Conservation (phyloP, 2,888 invertebrate genomes). For the Drosophila paramelanica region DNA sequence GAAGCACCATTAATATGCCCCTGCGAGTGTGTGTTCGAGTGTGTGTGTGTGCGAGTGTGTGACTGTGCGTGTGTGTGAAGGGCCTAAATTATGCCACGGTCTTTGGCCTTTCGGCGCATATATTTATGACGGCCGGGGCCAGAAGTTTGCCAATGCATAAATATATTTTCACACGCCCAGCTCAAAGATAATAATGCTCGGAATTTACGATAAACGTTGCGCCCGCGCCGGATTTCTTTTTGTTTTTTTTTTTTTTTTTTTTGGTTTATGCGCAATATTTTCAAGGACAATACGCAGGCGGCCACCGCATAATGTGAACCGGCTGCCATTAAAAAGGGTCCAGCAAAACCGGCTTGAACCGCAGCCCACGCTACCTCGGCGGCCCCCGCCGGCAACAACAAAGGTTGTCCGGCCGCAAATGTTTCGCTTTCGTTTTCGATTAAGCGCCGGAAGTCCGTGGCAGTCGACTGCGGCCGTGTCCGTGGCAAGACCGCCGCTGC, state of each 20-base stretch:
- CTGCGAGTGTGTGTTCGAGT: slow-evolving; percentile 1
- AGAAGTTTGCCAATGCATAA: slow-evolving; percentile 69
- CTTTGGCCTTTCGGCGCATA: slow-evolving; percentile 46
- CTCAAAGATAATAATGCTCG: slow-evolving; percentile 74
- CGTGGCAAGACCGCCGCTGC: slow-evolving; percentile 13
- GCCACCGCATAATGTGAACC: slow-evolving; percentile 70
- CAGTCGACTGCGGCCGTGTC: slow-evolving; percentile 36
- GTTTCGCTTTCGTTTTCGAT: slow-evolving; percentile 76
- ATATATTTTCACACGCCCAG: slow-evolving; percentile 67
- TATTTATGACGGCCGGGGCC: slow-evolving; percentile 65
- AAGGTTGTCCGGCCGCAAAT: slow-evolving; percentile 71
- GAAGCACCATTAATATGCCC: slow-evolving; percentile 69
- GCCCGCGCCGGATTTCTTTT: slow-evolving; percentile 2
- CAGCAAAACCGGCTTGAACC: slow-evolving; percentile 11
- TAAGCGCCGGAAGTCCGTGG: slow-evolving; percentile 76
- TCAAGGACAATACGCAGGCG: slow-evolving; percentile 71
- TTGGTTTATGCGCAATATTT: slow-evolving; percentile 39
- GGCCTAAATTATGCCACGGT: slow-evolving; percentile 58
- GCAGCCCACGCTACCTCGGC: not conserved
- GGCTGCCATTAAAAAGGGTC: slow-evolving; percentile 74
- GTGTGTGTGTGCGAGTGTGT: slow-evolving; percentile 8
- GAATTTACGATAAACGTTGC: slow-evolving; percentile 73
- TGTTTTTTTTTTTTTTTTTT: slow-evolving; percentile 19
- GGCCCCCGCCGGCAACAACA: slow-evolving; percentile 22
- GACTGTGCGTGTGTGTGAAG: slow-evolving; percentile 25